These are phyloP conservation scores for Ernsta delagoae DNA, from an alignment of 2,888 invertebrate genomes.

Conservation along the genomic window DNA sequence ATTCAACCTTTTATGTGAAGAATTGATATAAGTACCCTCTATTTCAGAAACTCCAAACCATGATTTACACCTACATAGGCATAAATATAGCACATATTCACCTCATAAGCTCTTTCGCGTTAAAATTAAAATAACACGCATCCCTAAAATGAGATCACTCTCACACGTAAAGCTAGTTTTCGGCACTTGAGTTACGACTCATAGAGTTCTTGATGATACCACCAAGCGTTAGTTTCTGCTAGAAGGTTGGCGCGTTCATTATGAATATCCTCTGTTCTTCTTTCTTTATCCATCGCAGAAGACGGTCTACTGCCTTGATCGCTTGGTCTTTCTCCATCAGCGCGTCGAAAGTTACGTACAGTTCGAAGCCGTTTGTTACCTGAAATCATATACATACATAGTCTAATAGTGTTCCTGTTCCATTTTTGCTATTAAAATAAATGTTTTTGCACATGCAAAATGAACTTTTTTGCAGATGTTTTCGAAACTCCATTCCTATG, in stretches of 20 bases:
- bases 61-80: no score
- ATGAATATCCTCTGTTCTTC: slow-evolving; percentile 97
- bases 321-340: slow-evolving; percentile 94
- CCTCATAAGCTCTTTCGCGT: slow-evolving; percentile 1
- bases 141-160: slow-evolving; percentile 10
- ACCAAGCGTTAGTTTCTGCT: slow-evolving; percentile 67
- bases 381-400: slow-evolving; percentile 59
- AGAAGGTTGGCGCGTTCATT: slow-evolving; percentile 92
- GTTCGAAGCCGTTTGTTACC: slow-evolving; percentile 95
- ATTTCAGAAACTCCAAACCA: no score
- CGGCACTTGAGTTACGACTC: slow-evolving; percentile 55
- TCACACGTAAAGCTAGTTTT: slow-evolving; percentile 42
- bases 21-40: no score
- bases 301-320: slow-evolving; percentile 93
- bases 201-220: slow-evolving; percentile 65
- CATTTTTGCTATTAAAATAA: no score
- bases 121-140: neutral
- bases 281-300: slow-evolving; percentile 97
- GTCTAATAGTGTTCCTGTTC: no score
- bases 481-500: no score
- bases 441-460: no score
- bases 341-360: slow-evolving; percentile 97
- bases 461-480: no score
- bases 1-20: no score
- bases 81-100: no score